These are phyloP conservation scores for Papilio xuthus DNA, from an alignment of 1,140 invertebrate genomes.

Conservation along the genomic window DNA sequence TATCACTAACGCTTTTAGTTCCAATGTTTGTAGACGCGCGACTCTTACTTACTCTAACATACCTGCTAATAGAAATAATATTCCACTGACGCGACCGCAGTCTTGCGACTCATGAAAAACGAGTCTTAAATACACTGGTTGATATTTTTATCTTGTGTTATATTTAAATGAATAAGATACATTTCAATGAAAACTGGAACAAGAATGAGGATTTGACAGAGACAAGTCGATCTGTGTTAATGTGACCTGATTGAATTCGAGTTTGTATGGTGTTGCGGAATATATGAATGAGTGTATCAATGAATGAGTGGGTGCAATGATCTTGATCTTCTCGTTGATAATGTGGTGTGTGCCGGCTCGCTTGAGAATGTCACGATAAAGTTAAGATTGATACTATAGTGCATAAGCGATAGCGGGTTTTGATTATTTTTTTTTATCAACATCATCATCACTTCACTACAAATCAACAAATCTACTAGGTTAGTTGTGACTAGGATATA, in stretches of 20 bases:
- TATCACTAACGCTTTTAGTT: too few species aligned
- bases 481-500: too few species aligned
- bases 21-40: too few species aligned
- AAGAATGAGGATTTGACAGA: neutral
- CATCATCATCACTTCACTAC: too few species aligned
- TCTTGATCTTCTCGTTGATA: constrained; percentile 1
- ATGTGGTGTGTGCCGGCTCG: neutral
- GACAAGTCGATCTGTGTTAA: neutral
- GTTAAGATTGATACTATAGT: neutral
- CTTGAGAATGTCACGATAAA: neutral
- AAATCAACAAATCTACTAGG: too few species aligned
- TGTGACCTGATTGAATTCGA: constrained; percentile 3
- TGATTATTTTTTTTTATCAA: neutral
- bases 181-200: neutral
- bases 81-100: too few species aligned
- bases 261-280: neutral
- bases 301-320: constrained; percentile 12
- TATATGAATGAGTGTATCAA: constrained; percentile 22
- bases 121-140: neutral
- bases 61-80: too few species aligned
- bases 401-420: neutral
- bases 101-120: neutral
- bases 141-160: neutral
- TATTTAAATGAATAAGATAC: neutral
- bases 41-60: too few species aligned